Evolutionary conservation across 2,797 vertebrate genomes (phyloP), one percentile per base, ranked within the genome.

Genomic region (Toxotes lorentzi): DNA sequence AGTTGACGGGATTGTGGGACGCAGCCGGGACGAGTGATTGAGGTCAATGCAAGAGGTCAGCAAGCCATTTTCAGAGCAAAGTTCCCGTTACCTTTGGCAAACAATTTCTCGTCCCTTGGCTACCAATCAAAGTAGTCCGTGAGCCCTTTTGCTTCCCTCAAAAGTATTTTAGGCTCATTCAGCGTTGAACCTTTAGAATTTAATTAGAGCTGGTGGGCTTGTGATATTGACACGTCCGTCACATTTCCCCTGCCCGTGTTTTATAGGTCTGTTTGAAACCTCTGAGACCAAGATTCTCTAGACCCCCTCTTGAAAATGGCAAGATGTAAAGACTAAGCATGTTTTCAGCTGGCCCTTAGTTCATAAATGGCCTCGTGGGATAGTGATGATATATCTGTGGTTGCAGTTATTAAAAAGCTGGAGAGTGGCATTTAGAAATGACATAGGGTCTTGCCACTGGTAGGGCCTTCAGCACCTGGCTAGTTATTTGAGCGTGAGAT

Each of bases 1-100:
- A 79, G 78, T 86, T 77, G 56, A 71, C 74, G 82, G 72, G 67
- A 78, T 70, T 75, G 81, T 79, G 65, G 78, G 76, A 70, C 78
- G 41, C 61, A 40, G 82, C 76, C n/a, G 70, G 64, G 67, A 60
- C 50, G 5, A 81, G 76, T 86, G 89, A 93, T 91, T 93, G 90
- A 91, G 92, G 90, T 93, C 91, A 91, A 78, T 85, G 77, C 67
- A 66, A 75, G 72, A 89, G 93, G 91, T 94, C 91, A 83, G 67
- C 50, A 24, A 54, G 87, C 70, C 86, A 75, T 90, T 93, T 89
- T 89, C 78, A 78, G 78, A 86, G 82, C 81, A 91, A 86, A 91
- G 89, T 90, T 88, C 86, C 71, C 27, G 69, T 82, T 89, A 90
- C 88, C 88, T 87, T 87, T 88, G 88, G 83, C 84, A 89, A 92